Percentiles rank a stretch among this genome's conserved stretches.
These are phyloP conservation scores for Prietella phreatophila DNA, from an alignment of 2,113 vertebrate species.

Conservation along the genomic window DNA sequence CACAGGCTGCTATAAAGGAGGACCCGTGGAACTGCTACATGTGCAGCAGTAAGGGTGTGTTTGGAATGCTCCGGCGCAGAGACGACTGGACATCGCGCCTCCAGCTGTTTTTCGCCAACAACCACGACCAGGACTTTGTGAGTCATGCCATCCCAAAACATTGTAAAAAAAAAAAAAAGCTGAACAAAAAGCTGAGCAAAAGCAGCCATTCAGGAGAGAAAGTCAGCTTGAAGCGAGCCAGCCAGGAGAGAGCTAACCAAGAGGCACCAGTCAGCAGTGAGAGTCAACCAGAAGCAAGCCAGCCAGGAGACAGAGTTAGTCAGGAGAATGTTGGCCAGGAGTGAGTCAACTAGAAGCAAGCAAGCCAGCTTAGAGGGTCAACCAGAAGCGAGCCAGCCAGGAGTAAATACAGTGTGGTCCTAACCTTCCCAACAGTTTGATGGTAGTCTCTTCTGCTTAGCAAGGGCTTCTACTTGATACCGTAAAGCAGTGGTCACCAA, in stretches of 20 bases:
- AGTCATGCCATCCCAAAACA: constrained; percentile 61
- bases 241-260: neutral
- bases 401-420: neutral
- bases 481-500: neutral
- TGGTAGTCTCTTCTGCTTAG: neutral
- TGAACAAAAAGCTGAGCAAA: too few species aligned
- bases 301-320: neutral
- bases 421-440: neutral
- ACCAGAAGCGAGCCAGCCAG: neutral
- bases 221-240: neutral
- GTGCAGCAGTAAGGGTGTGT: constrained; percentile 83
- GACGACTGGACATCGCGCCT: constrained; percentile 95
- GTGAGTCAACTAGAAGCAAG: neutral
- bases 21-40: constrained; percentile 99
- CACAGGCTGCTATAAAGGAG: constrained; percentile 89
- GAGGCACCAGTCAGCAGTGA: neutral
- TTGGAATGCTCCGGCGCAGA: constrained; percentile 85
- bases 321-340: neutral
- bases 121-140: constrained; percentile 98
- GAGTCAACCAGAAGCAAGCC: neutral
- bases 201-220: neutral
- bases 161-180: too few species aligned
- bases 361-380: neutral
- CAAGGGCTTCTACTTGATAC: neutral
- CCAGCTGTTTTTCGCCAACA: constrained; percentile 98